phyloP scores from a whole-genome alignment of 2,888 invertebrate species.

The Heliconius cydno region DNA sequence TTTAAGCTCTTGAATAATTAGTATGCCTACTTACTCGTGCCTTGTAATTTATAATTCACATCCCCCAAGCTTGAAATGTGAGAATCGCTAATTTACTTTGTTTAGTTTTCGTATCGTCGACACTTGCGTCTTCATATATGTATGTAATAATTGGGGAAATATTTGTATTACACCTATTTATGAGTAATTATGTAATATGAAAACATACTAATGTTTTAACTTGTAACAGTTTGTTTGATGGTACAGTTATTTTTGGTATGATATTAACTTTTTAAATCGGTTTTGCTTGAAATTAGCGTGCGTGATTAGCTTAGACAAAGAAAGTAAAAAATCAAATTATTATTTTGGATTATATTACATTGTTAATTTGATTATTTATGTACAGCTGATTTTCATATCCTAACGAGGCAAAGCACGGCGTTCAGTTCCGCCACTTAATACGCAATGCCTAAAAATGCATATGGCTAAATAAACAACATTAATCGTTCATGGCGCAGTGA shows the following conservation, averaged over 20 bases:
- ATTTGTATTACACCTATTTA: background rate
- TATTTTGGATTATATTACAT: too few species aligned
- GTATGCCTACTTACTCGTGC: background rate
- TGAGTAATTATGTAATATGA: background rate
- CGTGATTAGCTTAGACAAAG: too few species aligned
- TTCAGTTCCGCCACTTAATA: too few species aligned
- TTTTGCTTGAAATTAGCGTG: too few species aligned
- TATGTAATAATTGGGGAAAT: background rate
- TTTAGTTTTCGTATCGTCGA: slow-evolving; percentile 9
- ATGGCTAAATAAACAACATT: too few species aligned
- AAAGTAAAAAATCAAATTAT: too few species aligned
- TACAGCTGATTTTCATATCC: too few species aligned
- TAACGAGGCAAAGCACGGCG: too few species aligned
- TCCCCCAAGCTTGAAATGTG: background rate
- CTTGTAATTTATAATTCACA: background rate
- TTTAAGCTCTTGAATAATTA: background rate
- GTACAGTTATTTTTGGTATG: background rate
- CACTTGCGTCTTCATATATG: background rate
- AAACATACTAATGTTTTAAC: background rate
- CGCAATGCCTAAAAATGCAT: too few species aligned
- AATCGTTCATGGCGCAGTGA: too few species aligned
- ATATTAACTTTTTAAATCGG: too few species aligned
- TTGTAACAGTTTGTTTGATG: background rate
- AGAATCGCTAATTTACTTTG: slow-evolving; percentile 12
- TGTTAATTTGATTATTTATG: too few species aligned